Evolutionary conservation across 2,888 invertebrate genomes (phyloP), one percentile per base, ranked within the genome.

Genomic region (Mythimna ferrago): DNA sequence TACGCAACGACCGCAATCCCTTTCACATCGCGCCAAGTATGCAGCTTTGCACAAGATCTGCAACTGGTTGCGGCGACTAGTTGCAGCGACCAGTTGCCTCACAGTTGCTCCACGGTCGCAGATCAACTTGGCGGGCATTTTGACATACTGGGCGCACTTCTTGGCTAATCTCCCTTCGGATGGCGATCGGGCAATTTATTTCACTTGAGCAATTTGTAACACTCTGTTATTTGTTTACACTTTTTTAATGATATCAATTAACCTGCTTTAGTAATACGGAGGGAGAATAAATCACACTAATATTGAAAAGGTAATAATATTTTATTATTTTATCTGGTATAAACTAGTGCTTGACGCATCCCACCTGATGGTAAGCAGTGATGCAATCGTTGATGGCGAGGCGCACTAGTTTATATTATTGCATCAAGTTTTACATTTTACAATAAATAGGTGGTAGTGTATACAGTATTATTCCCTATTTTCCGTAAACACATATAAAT

Each of bases 161-260:
- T 84, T 84, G 83, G 83, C 76, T 83, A 85, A 84, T 84, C 69
- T 66, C 71, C 77, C 80, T 82, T 76, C 71, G 6, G 54, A 68
- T 60, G 41, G 60, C 21, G 38, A 68, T 51, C 9, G 63, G 44
- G 66, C 44, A 74, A 63, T 73, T 11, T 11, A 61, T 78, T 76
- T 77, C 41, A 67, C 65, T 73, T 70, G 51, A 32, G 32, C 26
- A 61, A 74, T 73, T 58, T 81, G 63, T 64, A 70, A 69, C 38
- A 66, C 35, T 21, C 32, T n/a, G 21, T 48, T 19, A 6, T 48
- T 16, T 19, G 32, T 67, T 67, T 51, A 67, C n/a, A 16, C 6
- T 16, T 9, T 58, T 65, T 38, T 64, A 38, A 35, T 48, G 10
- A 44, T 62, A 21, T 21, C 14, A n/a, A 58, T 61, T 11, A 38